Evolutionary conservation across 2,888 invertebrate genomes (phyloP), one percentile per base, ranked within the genome.

Genomic region (Caradrina kadenii): DNA sequence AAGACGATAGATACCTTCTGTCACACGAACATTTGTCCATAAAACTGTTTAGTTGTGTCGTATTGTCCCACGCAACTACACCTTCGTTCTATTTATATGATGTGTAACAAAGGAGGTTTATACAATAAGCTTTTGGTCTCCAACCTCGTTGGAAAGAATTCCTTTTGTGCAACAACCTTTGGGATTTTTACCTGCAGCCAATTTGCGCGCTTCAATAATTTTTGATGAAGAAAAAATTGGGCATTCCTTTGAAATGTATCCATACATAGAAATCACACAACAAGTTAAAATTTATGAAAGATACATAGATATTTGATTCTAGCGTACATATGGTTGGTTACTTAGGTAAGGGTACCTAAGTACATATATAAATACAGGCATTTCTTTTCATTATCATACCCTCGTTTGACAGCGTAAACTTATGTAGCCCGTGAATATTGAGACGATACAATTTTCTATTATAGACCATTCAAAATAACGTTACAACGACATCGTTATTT

Each of bases 121-220:
- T 69, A 82, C 73, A 77, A 80, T 74, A 71, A 69, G 58, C 53
- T 61, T 64, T 68, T 69, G 70, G 77, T 76, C 73, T 62, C 72
- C 48, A 67, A 61, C 69, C 70, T 77, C 71, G 49, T 73, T 80
- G 68, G 50, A 67, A 74, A 61, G 78, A 80, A 82, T 75, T 67
- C 56, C 56, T 83, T 83, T 81, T 49, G 49, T 69, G 67, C 82
- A 82, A 74, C 75, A 56, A 50, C 35, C 17, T 45, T 17, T 45
- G 45, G 63, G 69, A 80, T 72, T 70, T 76, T 69, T 84, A 84
- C 83, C 83, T 84, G 83, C 26, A 49, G 31, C 61, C 80, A 74
- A 80, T 84, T 83, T 84, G 70, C 68, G 66, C 73, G 82, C 71
- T 80, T 80, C 80, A 79, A 74, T 79, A 62, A 73, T 67, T 77